Evolutionary conservation across 2,888 invertebrate genomes (phyloP), one percentile per base, ranked within the genome.

Genomic region (Nymphalis urticae): DNA sequence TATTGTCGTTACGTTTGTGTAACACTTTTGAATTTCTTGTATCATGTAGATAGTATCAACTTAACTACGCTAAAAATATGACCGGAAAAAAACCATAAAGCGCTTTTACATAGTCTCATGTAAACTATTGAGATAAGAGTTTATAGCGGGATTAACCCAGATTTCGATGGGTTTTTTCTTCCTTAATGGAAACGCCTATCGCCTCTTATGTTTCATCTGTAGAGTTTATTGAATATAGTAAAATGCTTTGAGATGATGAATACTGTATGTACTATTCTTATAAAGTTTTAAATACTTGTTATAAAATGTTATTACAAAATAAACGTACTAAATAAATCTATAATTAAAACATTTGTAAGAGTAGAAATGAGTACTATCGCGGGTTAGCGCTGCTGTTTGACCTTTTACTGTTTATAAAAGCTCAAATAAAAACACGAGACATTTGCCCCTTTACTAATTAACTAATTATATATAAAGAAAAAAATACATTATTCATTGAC

Each of bases 81-180:
- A 64, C 70, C 72, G 70, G 73, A 74, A 72, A 71, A 74, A 73
- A 72, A 59, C 68, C 70, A 69, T 73, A 68, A 73, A 71, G 36
- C 71, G 72, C 68, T 73, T 72, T 73, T 72, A 72, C 67, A 66
- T 67, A 73, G 70, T 66, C 62, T 68, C 63, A 24, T 67, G 76
- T 27, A 56, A 17, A 27, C 27, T 21, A 59, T 60, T 24, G 4
- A 82, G 87, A 86, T 87, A 87, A 85, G 81, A 82, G 75, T 86
- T 85, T 85, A 86, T 81, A 78, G 77, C 80, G 76, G 77, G 77
- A 79, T 86, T 85, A 85, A 83, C 86, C 86, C 79, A 85, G 79
- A 82, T 85, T 80, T 75, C 73, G 72, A 70, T 76, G 71, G 73
- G 71, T 27, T 27, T 54, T 27, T 54, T 16, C 16, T 7, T 16